Conservation (phyloP, 2,888 invertebrate genomes). For the Drosophila sordidula region DNA sequence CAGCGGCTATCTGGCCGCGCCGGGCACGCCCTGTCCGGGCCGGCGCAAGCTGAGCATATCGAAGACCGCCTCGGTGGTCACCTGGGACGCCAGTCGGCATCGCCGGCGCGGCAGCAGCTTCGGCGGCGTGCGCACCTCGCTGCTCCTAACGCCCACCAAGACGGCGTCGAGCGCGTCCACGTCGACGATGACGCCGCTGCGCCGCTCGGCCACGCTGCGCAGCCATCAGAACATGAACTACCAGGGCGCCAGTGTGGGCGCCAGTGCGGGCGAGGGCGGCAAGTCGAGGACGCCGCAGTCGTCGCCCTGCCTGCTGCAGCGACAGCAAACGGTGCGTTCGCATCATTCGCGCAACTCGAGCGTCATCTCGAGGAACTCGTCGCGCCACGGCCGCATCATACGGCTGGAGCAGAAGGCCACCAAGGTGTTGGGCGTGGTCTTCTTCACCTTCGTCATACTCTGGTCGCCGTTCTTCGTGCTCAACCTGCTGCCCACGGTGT, state of each 20-base stretch:
- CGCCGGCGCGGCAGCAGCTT: slow-evolving; percentile 90
- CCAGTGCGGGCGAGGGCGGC: slow-evolving; percentile 29
- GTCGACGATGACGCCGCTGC: slow-evolving; percentile 84
- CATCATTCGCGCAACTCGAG: slow-evolving; percentile 93
- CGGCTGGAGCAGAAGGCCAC: slow-evolving; percentile 98
- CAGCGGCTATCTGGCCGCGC: slow-evolving; percentile 8
- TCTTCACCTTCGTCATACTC: slow-evolving; percentile 96
- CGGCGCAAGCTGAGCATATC: slow-evolving; percentile 85
- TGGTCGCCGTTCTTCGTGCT: slow-evolving; percentile 98
- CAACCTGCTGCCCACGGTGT: slow-evolving; percentile 94
- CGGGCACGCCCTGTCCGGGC: slow-evolving; percentile 67
- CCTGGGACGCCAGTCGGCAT: slow-evolving; percentile 90
- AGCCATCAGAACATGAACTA: slow-evolving; percentile 85
- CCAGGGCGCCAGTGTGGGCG: slow-evolving; percentile 39
- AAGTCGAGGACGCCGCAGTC: slow-evolving; percentile 86
- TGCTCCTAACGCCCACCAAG: slow-evolving; percentile 87
- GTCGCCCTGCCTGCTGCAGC: slow-evolving; percentile 86
- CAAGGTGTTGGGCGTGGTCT: slow-evolving; percentile 96
- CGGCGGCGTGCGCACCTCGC: slow-evolving; percentile 88
- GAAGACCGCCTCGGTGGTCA: slow-evolving; percentile 87
- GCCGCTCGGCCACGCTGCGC: slow-evolving; percentile 88
- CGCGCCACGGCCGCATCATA: slow-evolving; percentile 93
- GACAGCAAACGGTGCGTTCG: slow-evolving; percentile 87
- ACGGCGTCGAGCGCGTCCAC: slow-evolving; percentile 53
- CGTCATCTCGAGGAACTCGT: slow-evolving; percentile 92